Base-by-base conservation (phyloP, 2,888 invertebrate genomes). In the Drosophila atripex region DNA sequence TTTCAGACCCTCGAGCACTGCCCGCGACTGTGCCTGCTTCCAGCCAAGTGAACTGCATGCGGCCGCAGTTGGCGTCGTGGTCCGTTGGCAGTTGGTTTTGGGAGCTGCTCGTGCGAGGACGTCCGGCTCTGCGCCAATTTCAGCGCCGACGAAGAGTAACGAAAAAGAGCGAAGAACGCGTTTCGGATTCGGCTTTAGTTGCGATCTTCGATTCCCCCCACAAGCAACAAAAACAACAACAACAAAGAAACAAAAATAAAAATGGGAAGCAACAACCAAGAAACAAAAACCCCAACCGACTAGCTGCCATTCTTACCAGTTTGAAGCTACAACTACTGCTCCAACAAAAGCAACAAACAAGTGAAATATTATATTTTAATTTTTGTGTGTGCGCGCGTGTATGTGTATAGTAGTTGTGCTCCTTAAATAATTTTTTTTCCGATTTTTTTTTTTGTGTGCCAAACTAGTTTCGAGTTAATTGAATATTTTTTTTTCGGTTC, bases 401-500 rank as follows among this genome's bases (percentile, higher is more conserved):
- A 25, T 45, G 50, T 63, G 47, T 49, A 3, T 28, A 39, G 30
- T 25, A 18, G 39, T 23, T 4, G 47, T 41, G 47, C 18, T 43
- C 43, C 38, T 46, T 52, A 38, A 23, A 12, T 51, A 55, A 23
- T 51, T 38, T 75, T 68, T 80, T 53, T 73, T 70, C 21, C 64
- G 60, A 74, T 71, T 77, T 84, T 84, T 79, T 79, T 77, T 84
- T 79, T 35, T 77, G 69, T 77, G 86, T 86, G 86, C 75, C 72
- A 80, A 80, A 86, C 80, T 77, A 86, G 80, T 80, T 80, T 80
- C 63, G 61, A 72, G 74, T 72, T 71, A 83, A 80, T 86, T 83
- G 84, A 80, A 86, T 83, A 71, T 68, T 38, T 41, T 68, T 23
- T 51, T 39, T 46, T 47, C n/a, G 32, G n/a, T 32, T n/a, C 5